Conservation (phyloP, 2,113 vertebrate species). For the Megaptera novaeangliae region DNA sequence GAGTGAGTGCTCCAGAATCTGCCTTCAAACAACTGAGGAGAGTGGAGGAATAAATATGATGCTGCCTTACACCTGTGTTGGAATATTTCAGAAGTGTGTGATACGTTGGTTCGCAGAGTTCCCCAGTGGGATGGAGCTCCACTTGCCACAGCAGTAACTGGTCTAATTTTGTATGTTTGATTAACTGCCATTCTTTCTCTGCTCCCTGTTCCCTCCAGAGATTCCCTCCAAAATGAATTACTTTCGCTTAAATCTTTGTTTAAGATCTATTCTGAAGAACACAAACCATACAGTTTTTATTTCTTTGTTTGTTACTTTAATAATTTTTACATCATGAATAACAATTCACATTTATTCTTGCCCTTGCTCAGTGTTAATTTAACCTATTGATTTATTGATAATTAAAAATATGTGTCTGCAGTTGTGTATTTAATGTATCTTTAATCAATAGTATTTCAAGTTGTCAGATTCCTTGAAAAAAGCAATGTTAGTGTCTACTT, state of each 20-base stretch:
- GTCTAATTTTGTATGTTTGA: not conserved
- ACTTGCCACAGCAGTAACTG: not conserved
- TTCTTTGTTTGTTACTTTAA: not conserved
- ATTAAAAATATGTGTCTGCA: not conserved
- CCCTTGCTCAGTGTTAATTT: not conserved
- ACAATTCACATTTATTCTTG: not conserved
- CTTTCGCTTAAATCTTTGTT: not conserved
- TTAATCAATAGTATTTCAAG: not conserved
- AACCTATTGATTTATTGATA: not conserved
- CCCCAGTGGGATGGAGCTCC: not conserved
- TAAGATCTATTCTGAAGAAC: not conserved
- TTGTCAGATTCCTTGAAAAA: not conserved
- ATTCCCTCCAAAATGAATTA: not conserved
- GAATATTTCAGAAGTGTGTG: not conserved
- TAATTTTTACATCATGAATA: not conserved
- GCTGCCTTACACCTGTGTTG: not conserved
- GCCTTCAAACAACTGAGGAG: not conserved
- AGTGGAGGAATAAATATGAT: not conserved
- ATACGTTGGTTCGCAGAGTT: not conserved
- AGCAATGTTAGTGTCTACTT: not conserved
- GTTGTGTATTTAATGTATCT: not conserved
- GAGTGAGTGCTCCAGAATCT: not conserved
- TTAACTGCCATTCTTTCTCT: not conserved
- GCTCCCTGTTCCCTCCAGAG: not conserved
- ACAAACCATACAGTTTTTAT: not conserved